Evolutionary conservation across 2,888 invertebrate species (phyloP).

Genomic region (Drosophila flavopinicola): DNA sequence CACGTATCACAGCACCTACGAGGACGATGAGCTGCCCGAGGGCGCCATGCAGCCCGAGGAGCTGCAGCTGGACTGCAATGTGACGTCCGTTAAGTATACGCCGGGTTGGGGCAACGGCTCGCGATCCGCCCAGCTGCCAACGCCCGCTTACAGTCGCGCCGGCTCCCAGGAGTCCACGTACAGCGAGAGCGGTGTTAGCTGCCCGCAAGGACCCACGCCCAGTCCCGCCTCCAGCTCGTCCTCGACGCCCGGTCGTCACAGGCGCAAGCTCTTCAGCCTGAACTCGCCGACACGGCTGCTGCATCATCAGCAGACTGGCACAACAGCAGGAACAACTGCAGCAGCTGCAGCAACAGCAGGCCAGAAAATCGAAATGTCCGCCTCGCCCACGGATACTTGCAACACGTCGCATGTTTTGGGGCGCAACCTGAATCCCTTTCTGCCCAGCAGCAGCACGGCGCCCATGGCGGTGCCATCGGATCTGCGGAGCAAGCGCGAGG

Average conservation of each 20-base stretch:
- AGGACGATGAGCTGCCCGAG: slow-evolving; percentile 57
- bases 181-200: slow-evolving; percentile 67
- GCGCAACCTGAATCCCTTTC: slow-evolving; percentile 82
- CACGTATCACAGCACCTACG: slow-evolving; percentile 81
- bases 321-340: slow-evolving; percentile 1
- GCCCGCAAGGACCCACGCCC: slow-evolving; percentile 63
- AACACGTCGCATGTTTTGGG: slow-evolving; percentile 68
- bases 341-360: slow-evolving; percentile 38
- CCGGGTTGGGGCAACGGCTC: slow-evolving; percentile 49
- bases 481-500: slow-evolving; percentile 86
- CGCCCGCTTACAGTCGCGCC: slow-evolving; percentile 77
- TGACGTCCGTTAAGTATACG: slow-evolving; percentile 72
- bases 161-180: slow-evolving; percentile 80
- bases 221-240: slow-evolving; percentile 76
- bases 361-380: slow-evolving; percentile 34
- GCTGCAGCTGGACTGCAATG: slow-evolving; percentile 72
- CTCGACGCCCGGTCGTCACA: slow-evolving; percentile 80
- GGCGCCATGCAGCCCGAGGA: slow-evolving; percentile 45
- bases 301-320: slow-evolving; percentile 50
- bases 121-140: slow-evolving; percentile 75
- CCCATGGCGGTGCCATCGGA: slow-evolving; percentile 72
- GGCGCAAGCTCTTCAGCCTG: slow-evolving; percentile 81
- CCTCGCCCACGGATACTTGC: slow-evolving; percentile 56
- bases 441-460: slow-evolving; percentile 64
- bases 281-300: slow-evolving; percentile 79